Evolutionary conservation across 2,888 invertebrate genomes (phyloP).

Genomic region (Rhamphomyia laevipes): DNA sequence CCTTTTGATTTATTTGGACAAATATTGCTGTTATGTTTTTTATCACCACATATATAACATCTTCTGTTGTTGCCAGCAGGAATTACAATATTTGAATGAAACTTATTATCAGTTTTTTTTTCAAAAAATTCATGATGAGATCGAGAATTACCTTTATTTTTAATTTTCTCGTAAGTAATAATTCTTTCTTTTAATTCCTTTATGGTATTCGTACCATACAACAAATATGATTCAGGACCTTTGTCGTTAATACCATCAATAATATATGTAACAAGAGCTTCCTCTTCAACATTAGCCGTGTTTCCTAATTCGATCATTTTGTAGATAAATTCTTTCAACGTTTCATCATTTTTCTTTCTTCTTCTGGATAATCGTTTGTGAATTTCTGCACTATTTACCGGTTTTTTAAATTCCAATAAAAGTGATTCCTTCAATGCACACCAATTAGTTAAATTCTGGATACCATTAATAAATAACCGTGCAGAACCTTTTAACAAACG

Average conservation of each 20-base stretch:
- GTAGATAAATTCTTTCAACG: not conserved
- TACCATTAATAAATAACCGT: too few species aligned
- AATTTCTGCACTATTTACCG: not conserved
- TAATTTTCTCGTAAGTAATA: conserved; percentile 4
- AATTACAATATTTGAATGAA: not conserved
- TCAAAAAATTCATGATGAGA: not conserved
- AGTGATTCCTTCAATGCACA: too few species aligned
- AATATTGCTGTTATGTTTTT: not conserved
- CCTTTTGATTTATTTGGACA: conserved; percentile 6
- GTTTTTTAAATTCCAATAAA: too few species aligned
- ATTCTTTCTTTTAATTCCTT: conserved; percentile 1
- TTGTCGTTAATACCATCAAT: conserved; percentile 37
- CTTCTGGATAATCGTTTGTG: not conserved
- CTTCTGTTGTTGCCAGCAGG: not conserved
- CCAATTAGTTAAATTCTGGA: too few species aligned
- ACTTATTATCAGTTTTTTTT: not conserved
- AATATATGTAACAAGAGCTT: not conserved
- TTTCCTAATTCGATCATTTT: not conserved
- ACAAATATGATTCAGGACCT: conserved; percentile 1
- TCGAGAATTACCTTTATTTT: not conserved
- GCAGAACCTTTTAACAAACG: too few species aligned
- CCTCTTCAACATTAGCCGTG: not conserved
- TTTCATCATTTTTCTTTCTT: not conserved
- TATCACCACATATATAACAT: conserved; percentile 5
- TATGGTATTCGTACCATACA: conserved; percentile 3